Evolutionary conservation across 2,797 vertebrate species (phyloP).

Genomic region (Thaleichthys pacificus): DNA sequence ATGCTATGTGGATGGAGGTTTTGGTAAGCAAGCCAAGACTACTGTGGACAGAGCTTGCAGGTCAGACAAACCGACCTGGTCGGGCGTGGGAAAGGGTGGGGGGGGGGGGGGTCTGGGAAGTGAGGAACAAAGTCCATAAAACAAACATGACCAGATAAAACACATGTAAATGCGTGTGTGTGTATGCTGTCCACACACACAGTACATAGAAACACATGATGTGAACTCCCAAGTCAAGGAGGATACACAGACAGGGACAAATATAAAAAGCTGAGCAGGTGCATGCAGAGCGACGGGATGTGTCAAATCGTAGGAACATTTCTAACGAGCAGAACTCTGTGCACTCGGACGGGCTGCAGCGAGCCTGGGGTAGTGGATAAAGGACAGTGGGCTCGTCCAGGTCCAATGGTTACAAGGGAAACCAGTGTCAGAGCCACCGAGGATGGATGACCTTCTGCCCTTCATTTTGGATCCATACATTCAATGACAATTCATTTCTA

Average conservation of each 20-base stretch:
- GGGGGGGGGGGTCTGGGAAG: neutral
- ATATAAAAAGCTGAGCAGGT: conserved; percentile 22
- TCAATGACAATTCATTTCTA: conserved; percentile 18
- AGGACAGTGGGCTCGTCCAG: conserved; percentile 38
- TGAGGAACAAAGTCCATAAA: neutral
- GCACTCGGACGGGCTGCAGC: conserved; percentile 16
- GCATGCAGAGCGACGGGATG: conserved; percentile 41
- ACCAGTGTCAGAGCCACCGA: conserved; percentile 26
- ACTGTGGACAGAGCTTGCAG: neutral
- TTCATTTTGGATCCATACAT: conserved; percentile 20
- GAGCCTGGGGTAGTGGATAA: conserved; percentile 35
- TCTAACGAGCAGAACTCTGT: conserved; percentile 23
- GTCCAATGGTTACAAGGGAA: conserved; percentile 22
- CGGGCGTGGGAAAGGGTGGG: neutral
- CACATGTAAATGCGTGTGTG: neutral
- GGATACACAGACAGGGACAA: conserved; percentile 7
- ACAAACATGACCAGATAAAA: neutral
- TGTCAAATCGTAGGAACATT: conserved; percentile 15
- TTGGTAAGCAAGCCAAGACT: neutral
- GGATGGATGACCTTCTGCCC: conserved; percentile 20
- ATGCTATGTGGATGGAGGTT: neutral
- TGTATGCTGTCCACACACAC: neutral
- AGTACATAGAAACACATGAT: neutral
- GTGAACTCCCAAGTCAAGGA: conserved; percentile 8
- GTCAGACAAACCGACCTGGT: neutral